phyloP scores from a whole-genome alignment of 2,797 vertebrate species.

The Threskiornis aethiopicus region DNA sequence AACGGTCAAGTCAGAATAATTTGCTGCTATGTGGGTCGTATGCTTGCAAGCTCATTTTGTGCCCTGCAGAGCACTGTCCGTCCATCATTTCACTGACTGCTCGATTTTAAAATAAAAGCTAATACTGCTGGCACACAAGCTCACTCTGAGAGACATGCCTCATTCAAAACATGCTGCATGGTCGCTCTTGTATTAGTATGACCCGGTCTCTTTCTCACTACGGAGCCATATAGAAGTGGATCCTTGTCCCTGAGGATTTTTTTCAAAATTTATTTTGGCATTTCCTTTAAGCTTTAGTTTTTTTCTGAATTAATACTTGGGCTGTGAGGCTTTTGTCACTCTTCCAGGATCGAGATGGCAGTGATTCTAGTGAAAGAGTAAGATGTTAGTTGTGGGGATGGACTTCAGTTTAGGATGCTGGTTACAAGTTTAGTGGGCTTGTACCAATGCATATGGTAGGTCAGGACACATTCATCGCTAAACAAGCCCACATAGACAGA shows the following conservation, averaged over 20 bases:
- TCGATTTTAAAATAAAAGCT: constrained; percentile 22
- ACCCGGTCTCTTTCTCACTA: neutral
- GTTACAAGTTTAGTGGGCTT: neutral
- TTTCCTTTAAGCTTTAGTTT: neutral
- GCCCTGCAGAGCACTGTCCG: neutral
- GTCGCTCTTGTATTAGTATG: neutral
- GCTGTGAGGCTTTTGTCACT: neutral
- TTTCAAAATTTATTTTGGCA: neutral
- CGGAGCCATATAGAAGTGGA: neutral
- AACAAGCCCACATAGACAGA: neutral
- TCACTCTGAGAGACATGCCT: neutral
- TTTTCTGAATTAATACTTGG: neutral
- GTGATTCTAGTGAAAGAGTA: neutral
- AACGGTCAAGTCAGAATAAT: constrained; percentile 57
- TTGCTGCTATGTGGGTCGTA: constrained; percentile 31
- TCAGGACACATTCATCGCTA: neutral
- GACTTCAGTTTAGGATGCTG: neutral
- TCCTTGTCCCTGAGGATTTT: fast-evolving
- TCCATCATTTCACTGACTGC: neutral
- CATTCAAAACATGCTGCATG: fast-evolving
- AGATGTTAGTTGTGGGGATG: neutral
- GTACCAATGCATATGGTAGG: neutral
- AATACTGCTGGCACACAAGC: neutral
- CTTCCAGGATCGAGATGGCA: neutral
- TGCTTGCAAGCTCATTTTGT: constrained; percentile 35